Evolutionary conservation across 2,113 vertebrate genomes (phyloP), one percentile per base, ranked within the genome.

Genomic region (Otus sunia): DNA sequence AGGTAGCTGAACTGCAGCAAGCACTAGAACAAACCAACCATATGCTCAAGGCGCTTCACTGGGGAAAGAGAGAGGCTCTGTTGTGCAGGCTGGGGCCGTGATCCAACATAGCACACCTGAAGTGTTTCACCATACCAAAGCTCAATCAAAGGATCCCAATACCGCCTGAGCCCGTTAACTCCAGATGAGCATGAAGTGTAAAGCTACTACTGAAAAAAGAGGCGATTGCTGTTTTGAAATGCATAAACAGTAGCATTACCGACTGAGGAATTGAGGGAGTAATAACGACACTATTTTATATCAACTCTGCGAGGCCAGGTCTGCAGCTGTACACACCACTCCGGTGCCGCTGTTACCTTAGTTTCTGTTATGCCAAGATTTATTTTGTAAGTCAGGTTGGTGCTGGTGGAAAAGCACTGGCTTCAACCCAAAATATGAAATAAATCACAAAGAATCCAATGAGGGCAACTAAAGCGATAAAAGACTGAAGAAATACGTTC

Each of bases 1-100:
- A 92, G 27, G 63, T 41, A 91, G 92, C 81, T 92, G 92, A 98
- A 91, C 81, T 79, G 86, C 71, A 86, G 84, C 47, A 85, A 80
- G 83, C 26, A 12, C 82, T 50, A 12, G 15, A 12, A 66, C 50
- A 49, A 17, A 19, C 37, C 43, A 86, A 71, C 50, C 94, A 71
- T 96, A 88, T 84, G 86, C 49, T 71, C 59, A 66, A 41, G 72
- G 37, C 11, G 1, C 50, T 94, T 95, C 37, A 17, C 47, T 71
- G 56, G 80, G 63, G 55, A 88, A 90, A 53, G 83, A 83, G 21
- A 26, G 47, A 87, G 26, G n/a, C 73, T 91, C 45, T 89, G 62
- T 36, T 91, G n/a, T 52, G 55, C 41, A 52, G 83, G 47, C 68
- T 90, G 41, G 26, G 49, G n/a, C 60, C 5, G 1, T 47, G 68